Evolutionary conservation across 2,888 invertebrate species (phyloP), one percentile per base, ranked within the genome.

Genomic region (Bembecia ichneumoniformis): DNA sequence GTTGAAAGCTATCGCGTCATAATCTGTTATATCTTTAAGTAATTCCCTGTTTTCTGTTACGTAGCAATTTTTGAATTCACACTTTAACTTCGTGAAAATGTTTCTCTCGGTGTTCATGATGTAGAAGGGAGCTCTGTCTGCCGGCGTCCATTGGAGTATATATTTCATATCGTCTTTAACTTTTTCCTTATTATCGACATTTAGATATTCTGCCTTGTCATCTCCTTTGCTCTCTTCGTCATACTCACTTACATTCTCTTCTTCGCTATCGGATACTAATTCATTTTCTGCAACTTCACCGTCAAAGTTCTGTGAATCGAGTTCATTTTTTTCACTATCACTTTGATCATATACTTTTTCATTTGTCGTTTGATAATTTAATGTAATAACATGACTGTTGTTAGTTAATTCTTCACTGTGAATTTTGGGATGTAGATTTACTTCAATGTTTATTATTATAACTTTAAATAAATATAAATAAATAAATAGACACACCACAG

Each of bases 1-100:
- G 35, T 59, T 46, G 52, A 66, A 66, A 2, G 55, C 58, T 13
- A 68, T 56, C 1, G 57, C 63, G 14, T 67, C 62, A 49, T 66
- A 68, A 20, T 54, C 53, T 3, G 57, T 60, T 13, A 40, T 3
- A 43, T 52, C 47, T 16, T 9, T 28, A 0, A 53, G 43, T 13
- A 51, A 56, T 3, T 47, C 13, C 5, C 34, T 51, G 36, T 63
- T 49, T 5, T 51, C 52, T 13, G 58, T 59, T 0, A 60, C 55
- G 47, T 47, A 64, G 48, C 64, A 63, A 51, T 64, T 64, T 3
- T 47, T 61, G 48, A 51, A 49, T 10, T 49, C 46, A 47, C 64
- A 64, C 11, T 55, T 52, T 40, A 57, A 50, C 35, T 51, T 54
- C 0, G 55, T 47, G 43, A 62, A 64, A 1, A 56, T 58, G 0